Percentiles rank a stretch among this genome's conserved stretches.
phyloP scores from a whole-genome alignment of 2,797 vertebrate genomes.

The Hypotaenidia philippensis region DNA sequence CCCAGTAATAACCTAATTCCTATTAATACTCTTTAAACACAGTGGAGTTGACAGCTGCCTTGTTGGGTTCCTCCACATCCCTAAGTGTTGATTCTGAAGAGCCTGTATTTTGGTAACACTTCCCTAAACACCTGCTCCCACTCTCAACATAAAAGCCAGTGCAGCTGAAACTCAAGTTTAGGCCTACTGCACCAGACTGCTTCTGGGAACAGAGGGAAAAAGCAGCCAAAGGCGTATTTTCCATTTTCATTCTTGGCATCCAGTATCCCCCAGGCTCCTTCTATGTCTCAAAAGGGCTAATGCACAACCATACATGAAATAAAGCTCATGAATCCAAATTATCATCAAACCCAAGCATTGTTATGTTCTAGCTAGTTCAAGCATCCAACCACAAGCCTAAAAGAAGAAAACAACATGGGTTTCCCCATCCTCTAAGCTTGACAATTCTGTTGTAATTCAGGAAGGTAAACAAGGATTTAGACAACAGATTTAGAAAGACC shows the following conservation, averaged over 20 bases:
- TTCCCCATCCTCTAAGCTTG: neutral
- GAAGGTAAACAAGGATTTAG: neutral
- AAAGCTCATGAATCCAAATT: neutral
- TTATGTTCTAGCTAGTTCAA: neutral
- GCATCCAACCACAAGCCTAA: neutral
- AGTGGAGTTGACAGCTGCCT: neutral
- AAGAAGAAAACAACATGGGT: neutral
- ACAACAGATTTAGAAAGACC: neutral
- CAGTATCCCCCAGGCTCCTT: neutral
- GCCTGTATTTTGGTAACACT: neutral
- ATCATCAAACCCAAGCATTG: neutral
- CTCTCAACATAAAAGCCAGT: neutral
- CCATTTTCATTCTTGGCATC: neutral
- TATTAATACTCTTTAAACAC: neutral
- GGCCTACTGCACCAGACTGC: neutral
- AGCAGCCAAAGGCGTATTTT: neutral
- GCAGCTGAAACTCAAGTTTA: neutral
- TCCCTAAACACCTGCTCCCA: neutral
- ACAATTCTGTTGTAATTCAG: neutral
- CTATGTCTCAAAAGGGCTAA: neutral
- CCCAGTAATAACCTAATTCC: neutral
- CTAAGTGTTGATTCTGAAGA: neutral
- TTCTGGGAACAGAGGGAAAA: neutral
- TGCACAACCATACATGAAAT: neutral
- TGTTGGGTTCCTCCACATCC: neutral